These are phyloP conservation scores for Siderastrea radians DNA, from an alignment of 92 coral and sea anemone species.

Conservation along the genomic window DNA sequence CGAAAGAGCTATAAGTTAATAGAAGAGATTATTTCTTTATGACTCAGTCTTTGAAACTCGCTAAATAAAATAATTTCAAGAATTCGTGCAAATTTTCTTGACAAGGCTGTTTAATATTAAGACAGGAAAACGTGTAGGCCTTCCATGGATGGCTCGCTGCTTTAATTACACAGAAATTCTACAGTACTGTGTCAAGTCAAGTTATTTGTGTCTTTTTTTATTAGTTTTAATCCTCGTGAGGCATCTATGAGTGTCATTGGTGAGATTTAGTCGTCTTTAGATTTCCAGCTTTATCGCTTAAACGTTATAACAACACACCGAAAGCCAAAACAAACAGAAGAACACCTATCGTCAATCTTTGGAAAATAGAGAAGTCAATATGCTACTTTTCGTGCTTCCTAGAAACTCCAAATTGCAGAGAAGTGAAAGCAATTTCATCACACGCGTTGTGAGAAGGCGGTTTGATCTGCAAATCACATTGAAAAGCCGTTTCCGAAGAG, in stretches of 20 bases:
- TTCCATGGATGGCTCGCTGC: background rate
- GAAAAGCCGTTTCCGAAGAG: constrained; percentile 41
- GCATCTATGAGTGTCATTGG: constrained; percentile 5
- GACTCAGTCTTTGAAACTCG: background rate
- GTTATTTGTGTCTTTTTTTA: background rate
- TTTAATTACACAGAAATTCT: constrained; percentile 24
- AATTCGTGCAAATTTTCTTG: background rate
- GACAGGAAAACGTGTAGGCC: background rate
- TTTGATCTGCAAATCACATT: constrained; percentile 8
- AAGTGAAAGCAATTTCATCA: background rate
- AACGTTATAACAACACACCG: constrained; percentile 50
- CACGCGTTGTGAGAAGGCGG: background rate
- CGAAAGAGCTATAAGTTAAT: constrained; percentile 2
- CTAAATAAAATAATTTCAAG: background rate
- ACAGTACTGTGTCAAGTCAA: background rate
- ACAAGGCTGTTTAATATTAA: background rate
- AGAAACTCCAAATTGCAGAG: background rate
- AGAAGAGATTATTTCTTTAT: background rate
- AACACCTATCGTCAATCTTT: background rate
- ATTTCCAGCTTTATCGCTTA: constrained; percentile 21
- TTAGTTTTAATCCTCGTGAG: constrained; percentile 23
- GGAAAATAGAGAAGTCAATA: background rate
- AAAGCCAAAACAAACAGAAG: constrained; percentile 46
- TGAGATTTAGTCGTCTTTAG: constrained; percentile 20
- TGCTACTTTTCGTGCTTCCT: background rate